These are phyloP conservation scores for Xiphorhynchus erythropygius DNA, from an alignment of 2,797 vertebrate species.

Conservation along the genomic window DNA sequence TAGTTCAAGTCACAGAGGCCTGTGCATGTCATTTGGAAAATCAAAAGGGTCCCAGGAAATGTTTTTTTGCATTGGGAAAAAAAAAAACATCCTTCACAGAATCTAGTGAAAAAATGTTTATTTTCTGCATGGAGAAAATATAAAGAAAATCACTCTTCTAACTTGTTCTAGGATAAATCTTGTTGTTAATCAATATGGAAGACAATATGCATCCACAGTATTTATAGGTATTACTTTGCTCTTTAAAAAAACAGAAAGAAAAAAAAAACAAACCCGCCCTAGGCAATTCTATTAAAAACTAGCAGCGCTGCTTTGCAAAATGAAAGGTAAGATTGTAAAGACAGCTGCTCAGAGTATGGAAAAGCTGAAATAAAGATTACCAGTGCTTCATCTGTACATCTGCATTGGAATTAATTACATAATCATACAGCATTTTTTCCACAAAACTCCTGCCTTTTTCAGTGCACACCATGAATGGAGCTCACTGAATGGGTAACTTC, in stretches of 20 bases:
- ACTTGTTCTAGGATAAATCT: not conserved
- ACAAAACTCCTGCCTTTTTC: not conserved
- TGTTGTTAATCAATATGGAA: not conserved
- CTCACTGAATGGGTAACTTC: not conserved
- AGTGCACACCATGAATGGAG: not conserved
- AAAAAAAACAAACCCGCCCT: not conserved
- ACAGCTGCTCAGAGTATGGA: conserved; percentile 13
- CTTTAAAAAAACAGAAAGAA: not conserved
- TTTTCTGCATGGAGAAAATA: not conserved
- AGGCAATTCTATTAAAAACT: not conserved
- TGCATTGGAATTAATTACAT: conserved; percentile 13
- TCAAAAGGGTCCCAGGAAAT: not conserved
- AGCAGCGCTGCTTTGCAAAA: not conserved
- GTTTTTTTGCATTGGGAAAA: rapidly evolving
- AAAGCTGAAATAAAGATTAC: not conserved
- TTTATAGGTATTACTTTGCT: not conserved
- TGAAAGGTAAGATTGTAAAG: not conserved
- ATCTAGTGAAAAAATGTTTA: not conserved
- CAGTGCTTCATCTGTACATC: not conserved
- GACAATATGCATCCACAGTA: not conserved
- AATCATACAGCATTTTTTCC: not conserved
- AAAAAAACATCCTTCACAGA: rapidly evolving
- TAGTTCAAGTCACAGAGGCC: not conserved
- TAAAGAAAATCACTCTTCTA: not conserved
- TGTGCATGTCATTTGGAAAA: not conserved